These are phyloP conservation scores for Phortica variegata DNA, from an alignment of 1,140 invertebrate genomes.

Conservation along the genomic window DNA sequence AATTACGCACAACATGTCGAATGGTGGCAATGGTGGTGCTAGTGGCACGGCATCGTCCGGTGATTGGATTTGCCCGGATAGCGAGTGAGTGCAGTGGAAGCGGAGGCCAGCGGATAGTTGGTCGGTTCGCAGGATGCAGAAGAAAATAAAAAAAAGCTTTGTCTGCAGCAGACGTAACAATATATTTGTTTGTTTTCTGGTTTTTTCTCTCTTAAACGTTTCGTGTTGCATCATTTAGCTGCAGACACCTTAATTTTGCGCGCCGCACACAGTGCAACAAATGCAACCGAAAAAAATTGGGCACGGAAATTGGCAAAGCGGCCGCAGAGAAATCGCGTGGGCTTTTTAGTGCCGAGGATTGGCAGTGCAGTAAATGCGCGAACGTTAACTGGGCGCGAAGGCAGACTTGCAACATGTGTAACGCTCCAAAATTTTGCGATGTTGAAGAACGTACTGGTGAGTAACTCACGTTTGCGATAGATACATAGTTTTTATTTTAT, in stretches of 20 bases:
- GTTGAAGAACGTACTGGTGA: slow-evolving; percentile 70
- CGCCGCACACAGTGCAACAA: slow-evolving; percentile 86
- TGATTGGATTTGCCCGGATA: slow-evolving; percentile 63
- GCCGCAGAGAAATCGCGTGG: slow-evolving; percentile 98
- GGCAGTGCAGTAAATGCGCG: slow-evolving; percentile 99
- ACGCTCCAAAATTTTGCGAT: slow-evolving; percentile 94
- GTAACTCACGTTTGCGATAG: slow-evolving; percentile 17
- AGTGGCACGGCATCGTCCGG: slow-evolving; percentile 49
- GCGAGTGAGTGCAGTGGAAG: slow-evolving; percentile 48
- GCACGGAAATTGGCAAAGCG: slow-evolving; percentile 96
- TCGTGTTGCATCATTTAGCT: slow-evolving; percentile 61
- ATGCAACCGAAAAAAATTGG: slow-evolving; percentile 86
- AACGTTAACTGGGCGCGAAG: slow-evolving; percentile 99
- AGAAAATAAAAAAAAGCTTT: background rate
- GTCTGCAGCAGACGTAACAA: slow-evolving; percentile 19
- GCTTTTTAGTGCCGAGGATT: slow-evolving; percentile 96
- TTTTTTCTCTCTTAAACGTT: slow-evolving; percentile 9
- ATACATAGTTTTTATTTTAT: slow-evolving; percentile 31
- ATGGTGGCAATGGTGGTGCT: slow-evolving; percentile 18
- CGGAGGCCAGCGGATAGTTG: slow-evolving; percentile 1
- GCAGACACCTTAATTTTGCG: slow-evolving; percentile 94
- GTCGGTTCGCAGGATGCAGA: background rate
- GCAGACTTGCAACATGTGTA: slow-evolving; percentile 97
- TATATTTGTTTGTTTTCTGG: slow-evolving; percentile 32
- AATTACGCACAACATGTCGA: slow-evolving; percentile 41